Evolutionary conservation across 2,113 vertebrate genomes (phyloP).

Genomic region (Onychostoma macrolepis): DNA sequence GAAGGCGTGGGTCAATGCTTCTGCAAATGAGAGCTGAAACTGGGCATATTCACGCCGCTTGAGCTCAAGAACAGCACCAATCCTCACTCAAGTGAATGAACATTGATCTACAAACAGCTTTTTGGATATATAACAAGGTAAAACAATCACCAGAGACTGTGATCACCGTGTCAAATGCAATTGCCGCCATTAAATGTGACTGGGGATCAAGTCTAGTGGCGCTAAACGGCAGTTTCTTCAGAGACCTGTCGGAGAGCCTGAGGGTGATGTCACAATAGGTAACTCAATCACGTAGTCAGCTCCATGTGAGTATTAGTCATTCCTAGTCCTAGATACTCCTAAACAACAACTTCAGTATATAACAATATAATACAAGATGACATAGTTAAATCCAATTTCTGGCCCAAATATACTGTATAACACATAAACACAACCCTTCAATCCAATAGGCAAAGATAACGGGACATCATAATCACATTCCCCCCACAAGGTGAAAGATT

Average conservation of each 20-base stretch:
- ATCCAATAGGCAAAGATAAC: constrained; percentile 20
- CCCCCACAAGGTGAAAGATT: constrained; percentile 20
- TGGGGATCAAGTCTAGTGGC: background rate
- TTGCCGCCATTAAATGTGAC: background rate
- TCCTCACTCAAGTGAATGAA: constrained; percentile 18
- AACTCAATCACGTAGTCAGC: constrained; percentile 13
- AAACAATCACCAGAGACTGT: background rate
- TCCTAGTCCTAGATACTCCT: background rate
- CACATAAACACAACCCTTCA: constrained; percentile 8
- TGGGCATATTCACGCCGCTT: constrained; percentile 72
- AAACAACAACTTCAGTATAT: too few relatives aligned
- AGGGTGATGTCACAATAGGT: constrained; percentile 40
- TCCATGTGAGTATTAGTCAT: constrained; percentile 14
- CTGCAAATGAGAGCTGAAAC: constrained; percentile 80
- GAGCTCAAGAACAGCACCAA: constrained; percentile 10
- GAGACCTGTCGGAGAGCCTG: constrained; percentile 17
- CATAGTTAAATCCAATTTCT: constrained; percentile 2
- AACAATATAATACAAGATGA: background rate
- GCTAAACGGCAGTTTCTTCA: constrained; percentile 3
- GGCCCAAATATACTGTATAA: background rate
- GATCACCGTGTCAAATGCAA: background rate
- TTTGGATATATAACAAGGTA: constrained; percentile 6
- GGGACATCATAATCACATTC: constrained; percentile 18
- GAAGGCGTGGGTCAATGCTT: constrained; percentile 76
- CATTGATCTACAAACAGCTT: constrained; percentile 14